Evolutionary conservation across 2,888 invertebrate genomes (phyloP).

Genomic region (Phorcus lineatus): DNA sequence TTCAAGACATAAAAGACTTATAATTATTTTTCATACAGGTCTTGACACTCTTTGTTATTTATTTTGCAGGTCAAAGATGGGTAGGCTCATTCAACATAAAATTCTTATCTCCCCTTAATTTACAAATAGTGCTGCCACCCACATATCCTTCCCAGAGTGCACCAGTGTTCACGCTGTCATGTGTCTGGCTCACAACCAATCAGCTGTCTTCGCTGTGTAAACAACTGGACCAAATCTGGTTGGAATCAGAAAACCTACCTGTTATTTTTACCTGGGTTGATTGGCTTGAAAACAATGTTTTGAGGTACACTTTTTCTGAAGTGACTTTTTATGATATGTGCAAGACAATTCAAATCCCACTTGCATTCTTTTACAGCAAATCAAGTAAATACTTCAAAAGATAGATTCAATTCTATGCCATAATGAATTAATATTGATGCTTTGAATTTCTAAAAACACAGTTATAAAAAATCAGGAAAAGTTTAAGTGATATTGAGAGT

Average conservation of each 20-base stretch:
- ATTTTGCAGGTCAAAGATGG: constrained; percentile 50
- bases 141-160: constrained; percentile 59
- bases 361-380: too few relatives aligned
- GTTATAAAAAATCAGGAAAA: too few relatives aligned
- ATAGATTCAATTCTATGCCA: too few relatives aligned
- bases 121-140: constrained; percentile 60
- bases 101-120: constrained; percentile 59
- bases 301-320: constrained; percentile 44
- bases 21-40: too few relatives aligned
- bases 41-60: background rate
- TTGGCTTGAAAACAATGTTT: constrained; percentile 62
- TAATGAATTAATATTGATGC: too few relatives aligned
- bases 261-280: constrained; percentile 66
- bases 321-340: too few relatives aligned
- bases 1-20: too few relatives aligned
- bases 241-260: constrained; percentile 51
- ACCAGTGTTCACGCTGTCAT: constrained; percentile 58
- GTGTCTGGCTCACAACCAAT: constrained; percentile 55
- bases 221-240: constrained; percentile 62
- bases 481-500: too few relatives aligned
- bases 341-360: too few relatives aligned
- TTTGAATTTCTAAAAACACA: too few relatives aligned
- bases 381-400: too few relatives aligned
- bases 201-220: constrained; percentile 58
- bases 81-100: constrained; percentile 51